phyloP scores from a whole-genome alignment of 2,888 invertebrate species.

The Microplitis manilae region DNA sequence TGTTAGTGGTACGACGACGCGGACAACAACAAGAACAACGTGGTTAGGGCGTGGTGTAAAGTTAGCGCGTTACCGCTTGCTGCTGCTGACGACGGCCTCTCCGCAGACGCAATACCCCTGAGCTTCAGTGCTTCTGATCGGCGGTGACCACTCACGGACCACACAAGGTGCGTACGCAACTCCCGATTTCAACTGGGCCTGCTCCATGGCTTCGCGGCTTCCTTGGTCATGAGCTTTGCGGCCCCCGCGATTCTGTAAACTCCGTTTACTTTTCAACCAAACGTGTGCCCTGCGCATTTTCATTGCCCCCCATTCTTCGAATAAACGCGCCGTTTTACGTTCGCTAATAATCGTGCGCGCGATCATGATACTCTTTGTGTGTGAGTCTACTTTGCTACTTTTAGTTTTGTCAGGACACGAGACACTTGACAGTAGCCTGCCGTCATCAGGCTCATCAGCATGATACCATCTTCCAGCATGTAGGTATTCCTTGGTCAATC shows the following conservation, averaged over 20 bases:
- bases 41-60: conserved; percentile 44
- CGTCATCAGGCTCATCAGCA: not conserved
- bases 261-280: conserved; percentile 49
- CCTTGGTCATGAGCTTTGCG: conserved; percentile 61
- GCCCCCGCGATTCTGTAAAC: conserved; percentile 54
- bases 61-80: conserved; percentile 53
- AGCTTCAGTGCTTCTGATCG: conserved; percentile 48
- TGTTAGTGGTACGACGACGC: conserved; percentile 48
- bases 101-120: conserved; percentile 64
- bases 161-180: conserved; percentile 94
- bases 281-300: conserved; percentile 68
- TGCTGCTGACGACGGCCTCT: conserved; percentile 52
- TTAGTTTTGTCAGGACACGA: conserved; percentile 10
- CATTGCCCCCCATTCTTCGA: conserved; percentile 61
- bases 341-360: conserved; percentile 46
- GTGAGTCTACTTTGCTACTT: not conserved
- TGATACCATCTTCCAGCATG: not conserved
- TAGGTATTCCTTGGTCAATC: too few relatives aligned
- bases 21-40: conserved; percentile 4
- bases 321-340: conserved; percentile 61
- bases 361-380: conserved; percentile 38
- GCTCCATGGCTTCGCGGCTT: conserved; percentile 77
- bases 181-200: conserved; percentile 89
- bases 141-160: conserved; percentile 59
- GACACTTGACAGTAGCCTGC: not conserved